Base-by-base conservation (phyloP, 1,140 invertebrate genomes). In the Liolophura sinensis region DNA sequence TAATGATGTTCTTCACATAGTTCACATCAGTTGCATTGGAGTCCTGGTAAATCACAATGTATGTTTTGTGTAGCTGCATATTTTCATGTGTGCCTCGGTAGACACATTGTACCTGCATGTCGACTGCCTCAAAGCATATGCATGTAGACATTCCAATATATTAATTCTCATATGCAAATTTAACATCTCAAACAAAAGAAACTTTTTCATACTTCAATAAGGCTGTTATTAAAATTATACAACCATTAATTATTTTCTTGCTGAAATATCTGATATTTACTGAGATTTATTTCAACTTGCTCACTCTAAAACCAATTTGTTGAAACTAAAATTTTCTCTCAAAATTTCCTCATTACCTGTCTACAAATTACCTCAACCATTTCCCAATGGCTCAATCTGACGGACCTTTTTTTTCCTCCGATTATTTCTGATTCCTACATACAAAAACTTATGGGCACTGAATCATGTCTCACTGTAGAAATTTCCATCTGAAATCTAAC, bases 1-100 rank as follows among this genome's bases (percentile, higher is more conserved):
- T 71, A 80, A 84, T 84, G 22, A 92, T 91, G 50, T 88, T 85
- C 1, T 90, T 92, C 5, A 92, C 88, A 63, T 87, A 83, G 49
- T 80, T 78, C 59, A 89, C 86, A 75, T 91, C 88, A 68, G 89
- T 88, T 0, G 89, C 89, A 62, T 88, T 80, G 0, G 74, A 71
- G 72, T 78, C 73, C 77, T 95, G 62, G 57, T 65, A 68, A 48
- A 40, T 40, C 31, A 40, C 31, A 40, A 40, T 5, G 31, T 40
- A 40, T 3, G 31, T 40, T 40, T 40, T 40, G 9, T 9, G 9
- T 9, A 40, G 31, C 31, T 40, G 31, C 31, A 9, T 40, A 40
- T n/a, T 24, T 12, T 22, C 59, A 60, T 24, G 6, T 46, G 1
- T 47, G 3, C 9, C 18, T 47, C 20, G 0, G 14, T 46, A n/a